Conservation (phyloP, 2,888 invertebrate species). For the Cataglyphis cursor region DNA sequence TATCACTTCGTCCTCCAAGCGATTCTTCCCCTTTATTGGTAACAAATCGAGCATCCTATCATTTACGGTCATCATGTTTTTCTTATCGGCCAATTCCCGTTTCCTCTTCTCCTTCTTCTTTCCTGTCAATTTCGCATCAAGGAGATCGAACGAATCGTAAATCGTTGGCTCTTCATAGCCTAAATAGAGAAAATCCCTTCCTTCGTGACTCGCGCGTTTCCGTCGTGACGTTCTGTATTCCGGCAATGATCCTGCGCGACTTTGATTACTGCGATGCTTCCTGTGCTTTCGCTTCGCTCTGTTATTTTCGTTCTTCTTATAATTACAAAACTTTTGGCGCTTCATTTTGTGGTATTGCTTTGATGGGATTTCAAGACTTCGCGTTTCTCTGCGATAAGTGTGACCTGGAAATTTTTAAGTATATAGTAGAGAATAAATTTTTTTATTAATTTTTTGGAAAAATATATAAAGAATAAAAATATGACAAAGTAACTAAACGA, state of each 20-base stretch:
- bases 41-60: conserved; percentile 43
- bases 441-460: not conserved
- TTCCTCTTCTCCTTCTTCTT: not conserved
- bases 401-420: conserved; percentile 25
- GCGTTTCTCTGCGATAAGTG: conserved; percentile 45
- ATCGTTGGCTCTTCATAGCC: conserved; percentile 75
- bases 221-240: conserved; percentile 68
- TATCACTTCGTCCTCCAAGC: conserved; percentile 74
- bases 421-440: not conserved
- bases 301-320: conserved; percentile 38
- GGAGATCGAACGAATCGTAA: conserved; percentile 64
- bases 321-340: not conserved
- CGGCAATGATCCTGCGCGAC: conserved; percentile 42
- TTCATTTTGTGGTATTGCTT: conserved; percentile 13
- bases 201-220: conserved; percentile 73
- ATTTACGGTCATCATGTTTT: not conserved
- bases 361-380: conserved; percentile 47
- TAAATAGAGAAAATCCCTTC: conserved; percentile 61
- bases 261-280: conserved; percentile 52
- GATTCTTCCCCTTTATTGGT: conserved; percentile 72
- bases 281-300: conserved; percentile 14
- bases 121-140: conserved; percentile 5
- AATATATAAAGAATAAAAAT: not conserved
- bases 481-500: not conserved
- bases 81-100: not conserved